Evolutionary conservation across 2,888 invertebrate species (phyloP).

Genomic region (Eucera pruinosa): DNA sequence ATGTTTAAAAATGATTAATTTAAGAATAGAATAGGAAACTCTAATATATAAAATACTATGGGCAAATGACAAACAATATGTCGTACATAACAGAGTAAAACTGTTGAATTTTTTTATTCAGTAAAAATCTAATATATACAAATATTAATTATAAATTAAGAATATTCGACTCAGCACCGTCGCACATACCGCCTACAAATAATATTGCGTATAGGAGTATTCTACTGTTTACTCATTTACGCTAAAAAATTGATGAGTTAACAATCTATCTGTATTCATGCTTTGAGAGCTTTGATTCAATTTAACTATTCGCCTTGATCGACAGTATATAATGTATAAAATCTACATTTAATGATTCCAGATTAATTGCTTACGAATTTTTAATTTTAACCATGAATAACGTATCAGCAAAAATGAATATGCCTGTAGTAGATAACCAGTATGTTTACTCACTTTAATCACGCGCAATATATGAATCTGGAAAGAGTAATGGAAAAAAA

Average conservation of each 20-base stretch:
- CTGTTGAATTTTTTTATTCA: slow-evolving; percentile 79
- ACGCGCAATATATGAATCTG: slow-evolving; percentile 13
- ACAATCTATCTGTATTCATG: slow-evolving; percentile 11
- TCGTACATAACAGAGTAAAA: slow-evolving; percentile 36
- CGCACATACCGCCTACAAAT: slow-evolving; percentile 71
- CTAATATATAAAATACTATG: background rate
- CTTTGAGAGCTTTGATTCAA: slow-evolving; percentile 22
- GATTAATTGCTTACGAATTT: background rate
- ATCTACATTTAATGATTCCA: background rate
- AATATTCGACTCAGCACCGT: slow-evolving; percentile 79
- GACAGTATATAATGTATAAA: background rate
- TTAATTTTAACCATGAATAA: background rate
- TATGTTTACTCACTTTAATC: slow-evolving; percentile 12
- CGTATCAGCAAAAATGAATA: background rate
- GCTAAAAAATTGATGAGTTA: slow-evolving; percentile 34
- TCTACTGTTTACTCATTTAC: slow-evolving; percentile 35
- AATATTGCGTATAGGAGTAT: slow-evolving; percentile 48
- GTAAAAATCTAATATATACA: slow-evolving; percentile 82
- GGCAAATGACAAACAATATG: slow-evolving; percentile 9
- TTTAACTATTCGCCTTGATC: slow-evolving; percentile 41
- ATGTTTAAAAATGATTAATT: background rate
- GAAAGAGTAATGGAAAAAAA: slow-evolving; percentile 13
- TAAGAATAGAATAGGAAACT: background rate
- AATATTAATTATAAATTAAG: slow-evolving; percentile 80
- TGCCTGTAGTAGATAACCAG: slow-evolving; percentile 28